phyloP scores from a whole-genome alignment of 2,888 invertebrate species.

The Dichetophora obliterata region DNA sequence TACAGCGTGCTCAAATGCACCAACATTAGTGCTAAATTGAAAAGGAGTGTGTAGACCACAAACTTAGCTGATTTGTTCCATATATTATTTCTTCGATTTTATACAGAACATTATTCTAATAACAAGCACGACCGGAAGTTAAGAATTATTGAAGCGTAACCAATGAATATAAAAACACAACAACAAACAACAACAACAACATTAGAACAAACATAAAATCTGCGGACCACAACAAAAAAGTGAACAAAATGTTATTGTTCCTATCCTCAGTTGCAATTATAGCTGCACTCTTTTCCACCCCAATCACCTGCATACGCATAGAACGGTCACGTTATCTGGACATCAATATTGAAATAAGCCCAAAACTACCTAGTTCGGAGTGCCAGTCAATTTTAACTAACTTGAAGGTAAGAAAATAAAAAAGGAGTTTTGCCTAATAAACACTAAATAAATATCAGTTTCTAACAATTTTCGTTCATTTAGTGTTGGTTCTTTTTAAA shows the following conservation, averaged over 20 bases:
- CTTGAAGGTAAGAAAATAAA: not conserved
- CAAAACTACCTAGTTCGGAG: not conserved
- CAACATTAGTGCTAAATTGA: not conserved
- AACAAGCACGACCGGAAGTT: slow-evolving; percentile 11
- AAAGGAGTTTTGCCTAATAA: no score
- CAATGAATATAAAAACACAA: not conserved
- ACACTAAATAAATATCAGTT: not conserved
- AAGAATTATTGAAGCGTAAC: slow-evolving; percentile 18
- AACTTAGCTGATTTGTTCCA: not conserved
- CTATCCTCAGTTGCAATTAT: not conserved
- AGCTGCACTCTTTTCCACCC: not conserved
- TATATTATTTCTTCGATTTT: not conserved
- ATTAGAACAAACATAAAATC: not conserved
- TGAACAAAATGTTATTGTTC: not conserved
- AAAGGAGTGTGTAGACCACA: not conserved
- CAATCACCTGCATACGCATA: slow-evolving; percentile 5
- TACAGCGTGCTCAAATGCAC: no score
- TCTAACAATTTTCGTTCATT: no score
- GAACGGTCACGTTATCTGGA: slow-evolving; percentile 14
- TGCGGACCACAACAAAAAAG: not conserved
- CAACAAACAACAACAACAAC: not conserved
- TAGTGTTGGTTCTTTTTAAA: no score
- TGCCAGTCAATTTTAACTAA: not conserved
- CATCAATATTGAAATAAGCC: slow-evolving; percentile 9
- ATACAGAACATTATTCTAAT: not conserved